phyloP scores from a whole-genome alignment of 2,797 vertebrate genomes.

The Melanotaenia trifasciata region DNA sequence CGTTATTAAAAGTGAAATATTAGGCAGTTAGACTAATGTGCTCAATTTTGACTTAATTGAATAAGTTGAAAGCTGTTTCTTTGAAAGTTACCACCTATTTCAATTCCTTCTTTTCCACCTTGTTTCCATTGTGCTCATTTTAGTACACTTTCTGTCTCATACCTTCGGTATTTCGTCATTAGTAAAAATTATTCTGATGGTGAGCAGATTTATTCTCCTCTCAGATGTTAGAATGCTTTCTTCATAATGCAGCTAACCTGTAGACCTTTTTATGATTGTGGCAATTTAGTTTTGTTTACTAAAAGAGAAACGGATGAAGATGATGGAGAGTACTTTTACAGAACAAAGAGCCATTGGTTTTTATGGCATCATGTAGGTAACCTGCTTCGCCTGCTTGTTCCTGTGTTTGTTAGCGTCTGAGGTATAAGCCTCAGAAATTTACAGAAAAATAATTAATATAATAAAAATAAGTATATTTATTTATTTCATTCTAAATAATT shows the following conservation, averaged over 20 bases:
- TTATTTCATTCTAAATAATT: too few species aligned
- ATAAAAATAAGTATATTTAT: too few species aligned
- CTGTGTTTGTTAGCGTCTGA: not conserved
- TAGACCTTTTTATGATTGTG: constrained; percentile 13
- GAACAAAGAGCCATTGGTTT: not conserved
- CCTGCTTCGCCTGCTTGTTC: not conserved
- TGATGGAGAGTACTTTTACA: not conserved
- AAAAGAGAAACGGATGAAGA: not conserved
- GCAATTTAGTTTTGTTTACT: constrained; percentile 7
- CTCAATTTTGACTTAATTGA: constrained; percentile 65
- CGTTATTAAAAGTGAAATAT: constrained; percentile 77
- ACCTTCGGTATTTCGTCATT: not conserved
- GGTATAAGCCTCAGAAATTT: too few species aligned
- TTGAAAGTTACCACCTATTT: constrained; percentile 29
- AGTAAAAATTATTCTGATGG: not conserved
- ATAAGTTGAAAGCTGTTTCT: constrained; percentile 50
- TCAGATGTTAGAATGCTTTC: not conserved
- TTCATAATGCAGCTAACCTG: not conserved
- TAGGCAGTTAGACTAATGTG: constrained; percentile 75
- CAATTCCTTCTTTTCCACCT: constrained; percentile 10
- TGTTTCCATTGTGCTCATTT: constrained; percentile 5
- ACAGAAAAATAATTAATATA: too few species aligned
- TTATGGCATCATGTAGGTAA: not conserved
- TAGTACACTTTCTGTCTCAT: constrained; percentile 3
- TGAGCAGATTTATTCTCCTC: constrained; percentile 6